Conservation (phyloP, 2,888 invertebrate genomes). For the Siphlonurus alternatus region DNA sequence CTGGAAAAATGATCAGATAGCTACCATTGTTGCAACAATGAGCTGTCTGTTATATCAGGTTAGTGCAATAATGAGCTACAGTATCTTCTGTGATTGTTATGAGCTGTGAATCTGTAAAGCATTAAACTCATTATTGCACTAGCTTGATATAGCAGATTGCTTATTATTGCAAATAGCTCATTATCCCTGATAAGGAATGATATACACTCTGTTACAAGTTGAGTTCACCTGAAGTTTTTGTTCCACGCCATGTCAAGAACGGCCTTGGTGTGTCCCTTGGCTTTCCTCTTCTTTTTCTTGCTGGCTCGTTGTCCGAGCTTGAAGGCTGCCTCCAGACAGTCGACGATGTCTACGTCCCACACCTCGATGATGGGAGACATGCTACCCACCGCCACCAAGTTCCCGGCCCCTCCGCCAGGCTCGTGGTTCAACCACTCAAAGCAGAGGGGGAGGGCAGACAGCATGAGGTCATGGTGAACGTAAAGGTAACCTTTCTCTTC, state of each 20-base stretch:
- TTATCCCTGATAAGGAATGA: too few relatives aligned
- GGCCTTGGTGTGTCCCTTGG: constrained; percentile 70
- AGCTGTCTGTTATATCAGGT: too few relatives aligned
- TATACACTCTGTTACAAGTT: too few relatives aligned
- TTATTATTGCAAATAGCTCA: too few relatives aligned
- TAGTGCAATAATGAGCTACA: too few relatives aligned
- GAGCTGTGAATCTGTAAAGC: too few relatives aligned
- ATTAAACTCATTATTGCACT: not conserved
- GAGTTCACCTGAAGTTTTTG: constrained; percentile 42
- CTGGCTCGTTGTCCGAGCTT: constrained; percentile 56
- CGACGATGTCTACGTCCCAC: constrained; percentile 94
- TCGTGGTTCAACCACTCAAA: constrained; percentile 88
- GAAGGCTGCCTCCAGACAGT: constrained; percentile 75
- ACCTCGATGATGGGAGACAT: constrained; percentile 87
- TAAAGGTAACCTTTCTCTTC: constrained; percentile 77
- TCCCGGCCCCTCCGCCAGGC: constrained; percentile 44
- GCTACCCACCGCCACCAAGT: constrained; percentile 79
- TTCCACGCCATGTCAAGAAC: constrained; percentile 90
- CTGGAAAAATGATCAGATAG: too few relatives aligned
- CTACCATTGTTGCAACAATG: too few relatives aligned
- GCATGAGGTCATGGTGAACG: constrained; percentile 81
- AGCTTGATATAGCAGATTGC: not conserved
- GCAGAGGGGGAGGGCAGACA: constrained; percentile 80
- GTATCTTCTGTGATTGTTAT: too few relatives aligned
- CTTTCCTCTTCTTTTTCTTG: constrained; percentile 50